phyloP scores from a whole-genome alignment of 1,140 invertebrate species.

The Heliconius congener region DNA sequence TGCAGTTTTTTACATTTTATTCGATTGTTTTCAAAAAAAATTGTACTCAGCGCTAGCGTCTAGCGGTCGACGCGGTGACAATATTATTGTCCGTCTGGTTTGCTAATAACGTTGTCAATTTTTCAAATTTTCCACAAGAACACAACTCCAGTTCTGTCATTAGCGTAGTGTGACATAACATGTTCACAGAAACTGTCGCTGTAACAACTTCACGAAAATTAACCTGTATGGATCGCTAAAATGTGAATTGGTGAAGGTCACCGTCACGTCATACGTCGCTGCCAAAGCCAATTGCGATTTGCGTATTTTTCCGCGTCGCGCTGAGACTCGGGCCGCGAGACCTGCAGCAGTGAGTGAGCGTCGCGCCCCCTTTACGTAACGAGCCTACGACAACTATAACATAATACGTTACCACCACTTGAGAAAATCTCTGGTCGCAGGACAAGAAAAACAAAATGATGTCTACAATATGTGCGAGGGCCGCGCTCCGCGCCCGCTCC shows the following conservation, averaged over 20 bases:
- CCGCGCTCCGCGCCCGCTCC: slow-evolving; percentile 45
- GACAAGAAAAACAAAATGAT: slow-evolving; percentile 50
- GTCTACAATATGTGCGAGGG: slow-evolving; percentile 48
- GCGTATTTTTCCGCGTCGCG: slow-evolving; percentile 43
- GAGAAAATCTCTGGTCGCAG: slow-evolving; percentile 1
- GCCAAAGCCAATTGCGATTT: slow-evolving; percentile 46
- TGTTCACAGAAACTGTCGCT: slow-evolving; percentile 11
- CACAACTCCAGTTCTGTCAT: not conserved
- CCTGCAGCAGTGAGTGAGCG: slow-evolving; percentile 22
- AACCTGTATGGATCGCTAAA: slow-evolving; percentile 38
- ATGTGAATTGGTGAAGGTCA: slow-evolving; percentile 72
- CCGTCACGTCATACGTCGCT: slow-evolving; percentile 33
- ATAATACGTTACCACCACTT: slow-evolving; percentile 26
- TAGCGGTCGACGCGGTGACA: not conserved
- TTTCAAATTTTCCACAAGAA: not conserved
- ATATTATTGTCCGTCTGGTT: not conserved
- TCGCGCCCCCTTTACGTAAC: slow-evolving; percentile 51
- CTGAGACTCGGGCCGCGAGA: not conserved
- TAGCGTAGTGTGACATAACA: slow-evolving; percentile 19
- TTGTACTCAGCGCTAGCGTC: not conserved
- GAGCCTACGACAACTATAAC: not conserved
- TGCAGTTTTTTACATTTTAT: slow-evolving; percentile 22
- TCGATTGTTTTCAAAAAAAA: slow-evolving; percentile 13
- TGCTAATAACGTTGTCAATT: not conserved
- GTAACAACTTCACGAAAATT: slow-evolving; percentile 14